Evolutionary conservation across 2,113 vertebrate genomes (phyloP).

Genomic region (Poeciliopsis occidentalis): DNA sequence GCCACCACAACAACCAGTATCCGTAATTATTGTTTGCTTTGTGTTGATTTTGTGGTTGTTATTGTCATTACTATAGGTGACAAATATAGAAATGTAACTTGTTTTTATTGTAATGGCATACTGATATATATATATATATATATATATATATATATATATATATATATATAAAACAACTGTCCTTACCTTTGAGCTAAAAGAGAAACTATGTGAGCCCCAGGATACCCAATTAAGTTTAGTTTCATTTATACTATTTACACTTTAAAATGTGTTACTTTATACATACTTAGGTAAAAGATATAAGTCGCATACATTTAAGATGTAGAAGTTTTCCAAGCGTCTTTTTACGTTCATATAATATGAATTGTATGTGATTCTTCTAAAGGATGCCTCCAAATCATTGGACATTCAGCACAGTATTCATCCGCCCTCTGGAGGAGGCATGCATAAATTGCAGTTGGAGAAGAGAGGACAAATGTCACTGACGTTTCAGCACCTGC

Average conservation of each 20-base stretch:
- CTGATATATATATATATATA: no score
- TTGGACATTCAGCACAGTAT: background rate
- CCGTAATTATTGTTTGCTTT: background rate
- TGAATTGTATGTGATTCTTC: background rate
- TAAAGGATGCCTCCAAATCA: background rate
- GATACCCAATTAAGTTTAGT: background rate
- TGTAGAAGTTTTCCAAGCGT: no score
- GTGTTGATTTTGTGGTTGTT: background rate
- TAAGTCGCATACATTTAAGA: background rate
- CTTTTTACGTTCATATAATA: background rate
- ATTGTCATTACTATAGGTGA: no score
- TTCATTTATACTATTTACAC: background rate
- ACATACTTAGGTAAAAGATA: background rate
- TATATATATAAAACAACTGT: no score
- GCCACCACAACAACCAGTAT: background rate
- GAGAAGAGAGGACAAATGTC: background rate
- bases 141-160: no score
- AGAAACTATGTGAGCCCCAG: no score
- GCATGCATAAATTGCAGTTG: background rate
- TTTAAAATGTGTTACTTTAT: background rate
- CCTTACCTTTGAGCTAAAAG: no score
- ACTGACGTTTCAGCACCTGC: constrained; percentile 57
- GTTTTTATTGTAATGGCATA: no score
- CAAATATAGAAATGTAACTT: no score
- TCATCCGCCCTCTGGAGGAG: constrained; percentile 53